Evolutionary conservation across 1,140 invertebrate species (phyloP), one percentile per base, ranked within the genome.

Genomic region (Zaprionus inermis): DNA sequence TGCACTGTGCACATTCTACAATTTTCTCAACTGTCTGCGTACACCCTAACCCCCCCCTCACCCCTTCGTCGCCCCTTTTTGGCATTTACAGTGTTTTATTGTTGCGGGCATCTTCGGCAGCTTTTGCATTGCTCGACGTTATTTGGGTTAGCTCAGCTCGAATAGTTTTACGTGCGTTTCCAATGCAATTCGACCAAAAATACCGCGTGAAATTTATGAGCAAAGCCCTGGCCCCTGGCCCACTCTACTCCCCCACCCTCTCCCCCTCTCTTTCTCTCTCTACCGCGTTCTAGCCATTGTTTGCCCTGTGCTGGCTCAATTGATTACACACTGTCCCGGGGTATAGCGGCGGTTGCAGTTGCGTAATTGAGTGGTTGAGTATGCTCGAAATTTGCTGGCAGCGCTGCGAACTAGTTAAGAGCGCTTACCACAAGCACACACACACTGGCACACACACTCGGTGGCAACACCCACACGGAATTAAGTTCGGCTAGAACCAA

Each of bases 81-180:
- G 36, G 36, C 54, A 59, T 63, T 75, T 59, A 58, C 66, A 59
- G 55, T 66, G 56, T 66, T 66, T 76, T 67, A 66, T 52, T 76
- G 38, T 55, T 67, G 52, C 52, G 24, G 32, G 46, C 54, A 68
- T 38, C 64, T 66, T 57, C 51, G 57, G 34, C 24, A 28, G 24
- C 24, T 28, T n/a, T n/a, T n/a, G n/a, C n/a, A n/a, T n/a, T n/a
- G n/a, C n/a, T 71, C 55, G 16, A 60, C 67, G 66, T 79, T 88
- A 88, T 88, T 88, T 88, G 65, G 84, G 84, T 88, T 88, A 88
- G 80, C 3, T 28, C 84, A 88, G 84, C 82, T 88, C 84, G 89
- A 89, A 88, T 88, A 88, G 71, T 88, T 88, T 57, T 89, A 84
- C 80, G 83, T 86, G 83, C 83, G 52, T 82, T 85, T 74, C 69